These are phyloP conservation scores for Falco peregrinus DNA, from an alignment of 2,797 vertebrate genomes.

Conservation along the genomic window DNA sequence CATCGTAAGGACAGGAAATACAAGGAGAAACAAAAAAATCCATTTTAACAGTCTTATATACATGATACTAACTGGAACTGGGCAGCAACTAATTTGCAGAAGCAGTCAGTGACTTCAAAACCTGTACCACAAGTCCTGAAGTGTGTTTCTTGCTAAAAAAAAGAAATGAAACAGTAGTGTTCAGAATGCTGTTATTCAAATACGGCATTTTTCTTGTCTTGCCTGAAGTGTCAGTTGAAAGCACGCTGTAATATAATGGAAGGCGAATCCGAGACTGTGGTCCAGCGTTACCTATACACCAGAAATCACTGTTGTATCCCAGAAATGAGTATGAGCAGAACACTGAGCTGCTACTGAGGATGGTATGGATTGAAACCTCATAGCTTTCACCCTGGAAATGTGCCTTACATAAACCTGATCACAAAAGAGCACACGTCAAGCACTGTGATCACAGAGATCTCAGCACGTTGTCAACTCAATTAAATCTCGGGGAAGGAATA, in stretches of 20 bases:
- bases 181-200: background rate
- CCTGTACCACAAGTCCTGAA: fast-evolving
- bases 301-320: fast-evolving
- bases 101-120: background rate
- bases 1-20: background rate
- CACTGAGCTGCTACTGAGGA: background rate
- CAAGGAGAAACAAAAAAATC: conserved; percentile 51
- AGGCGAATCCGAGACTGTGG: background rate
- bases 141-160: background rate
- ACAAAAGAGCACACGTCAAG: no score
- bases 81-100: background rate
- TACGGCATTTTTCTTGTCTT: background rate
- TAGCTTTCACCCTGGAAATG: background rate
- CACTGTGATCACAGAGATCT: background rate
- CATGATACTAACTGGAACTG: background rate
- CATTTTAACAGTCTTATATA: background rate
- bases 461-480: fast-evolving
- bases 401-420: background rate
- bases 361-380: fast-evolving
- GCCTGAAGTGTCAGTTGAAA: background rate
- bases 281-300: fast-evolving
- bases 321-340: background rate
- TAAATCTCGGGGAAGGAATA: background rate
- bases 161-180: background rate
- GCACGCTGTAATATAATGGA: no score